Evolutionary conservation across 2,888 invertebrate genomes (phyloP), one percentile per base, ranked within the genome.

Genomic region (Tenthredo livida): DNA sequence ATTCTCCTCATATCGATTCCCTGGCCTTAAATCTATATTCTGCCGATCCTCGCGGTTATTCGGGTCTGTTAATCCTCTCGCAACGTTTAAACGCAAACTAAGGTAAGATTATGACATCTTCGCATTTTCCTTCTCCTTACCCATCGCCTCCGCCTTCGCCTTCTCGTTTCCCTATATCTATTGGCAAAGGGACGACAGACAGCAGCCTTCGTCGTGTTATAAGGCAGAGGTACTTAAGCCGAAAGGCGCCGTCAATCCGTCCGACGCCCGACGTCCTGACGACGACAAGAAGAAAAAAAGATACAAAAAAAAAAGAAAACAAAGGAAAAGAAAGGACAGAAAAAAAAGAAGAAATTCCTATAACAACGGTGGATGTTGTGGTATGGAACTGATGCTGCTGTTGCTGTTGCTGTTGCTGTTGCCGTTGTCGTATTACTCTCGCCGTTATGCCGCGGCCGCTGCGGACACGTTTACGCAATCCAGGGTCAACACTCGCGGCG

Each of bases 401-500:
- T n/a, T 58, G 21, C 21, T 58, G 21, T 9, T 61, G 21, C 58
- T 61, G 33, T 33, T 33, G 33, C 33, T 10, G 25, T 25, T 61
- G 61, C 25, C 3, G 25, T 21, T 61, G 61, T 7, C 33, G 37
- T 15, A 61, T 12, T 61, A 7, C 61, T 61, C 10, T 25, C 21
- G 61, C 61, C 21, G 25, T 25, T 61, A 37, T 37, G 25, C 61
- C 25, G 25, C 12, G 21, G 61, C 75, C 75, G 47, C 25, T 75
- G 25, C 47, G 40, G 75, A 47, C 47, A 85, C 86, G 86, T 89
- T 90, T 90, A 87, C 88, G 87, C 88, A 89, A 90, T 86, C 86
- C 88, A 89, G 88, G 90, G 88, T 90, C 89, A 89, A 90, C 88
- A 90, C 86, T 89, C 90, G 87, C 85, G 85, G 84, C 86, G 88